Evolutionary conservation across 2,113 vertebrate species (phyloP), one percentile per base, ranked within the genome.

Genomic region (Uria lomvia): DNA sequence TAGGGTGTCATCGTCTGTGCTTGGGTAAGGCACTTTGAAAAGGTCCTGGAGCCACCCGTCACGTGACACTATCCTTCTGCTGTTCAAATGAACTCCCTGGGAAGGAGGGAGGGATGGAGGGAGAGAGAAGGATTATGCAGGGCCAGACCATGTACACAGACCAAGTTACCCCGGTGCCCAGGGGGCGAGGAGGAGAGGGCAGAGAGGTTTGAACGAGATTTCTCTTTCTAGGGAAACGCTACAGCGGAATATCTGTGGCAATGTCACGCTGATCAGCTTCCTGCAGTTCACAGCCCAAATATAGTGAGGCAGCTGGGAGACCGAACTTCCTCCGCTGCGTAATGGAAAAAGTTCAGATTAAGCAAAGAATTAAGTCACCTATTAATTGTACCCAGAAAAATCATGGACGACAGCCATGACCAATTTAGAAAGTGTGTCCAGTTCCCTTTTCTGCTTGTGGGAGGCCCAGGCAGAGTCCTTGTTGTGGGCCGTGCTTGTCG

Each of bases 321-420:
- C 67, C 0, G 0, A 94, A 87, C 70, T 94, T 94, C 86, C 94
- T 94, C 68, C 53, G 47, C 83, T 87, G 66, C 10, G 29, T 88
- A 93, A 93, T 55, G 91, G 79, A 92, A 97, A 92, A 43, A 50
- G 88, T 74, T 83, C 74, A 80, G 83, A 91, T 94, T 95, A 94
- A 81, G 86, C 27, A 91, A 89, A 85, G 76, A 82, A 92, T 97
- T 95, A 95, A 89, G 92, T 95, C 80, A 95, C 81, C 88, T 89
- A 49, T 60, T 72, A 88, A 91, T 68, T 95, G 89, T 82, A 76
- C 32, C 62, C 66, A 66, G 65, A 81, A 94, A 96, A 94, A 75
- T 17, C 20, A 11, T 53, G 77, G 81, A 36, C 4, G 13, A 26
- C 42, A 8, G 5, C n/a, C 34, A 65, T 8, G 68, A 81, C 60